Evolutionary conservation across 2,888 invertebrate genomes (phyloP).

Genomic region (Lypha dubia): DNA sequence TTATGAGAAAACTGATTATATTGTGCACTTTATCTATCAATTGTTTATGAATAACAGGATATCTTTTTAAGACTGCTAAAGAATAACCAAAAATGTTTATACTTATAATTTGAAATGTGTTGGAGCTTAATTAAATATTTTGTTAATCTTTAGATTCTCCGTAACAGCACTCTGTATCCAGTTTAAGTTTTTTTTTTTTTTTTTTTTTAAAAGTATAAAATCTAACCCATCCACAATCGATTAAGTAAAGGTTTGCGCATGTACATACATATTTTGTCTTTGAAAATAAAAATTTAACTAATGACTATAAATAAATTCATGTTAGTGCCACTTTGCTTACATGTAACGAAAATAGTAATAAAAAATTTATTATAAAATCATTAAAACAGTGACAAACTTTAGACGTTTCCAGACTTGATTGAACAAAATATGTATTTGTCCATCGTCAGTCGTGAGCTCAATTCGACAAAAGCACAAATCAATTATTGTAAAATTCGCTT

Average conservation of each 20-base stretch:
- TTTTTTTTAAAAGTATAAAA: too few relatives aligned
- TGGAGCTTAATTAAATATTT: too few relatives aligned
- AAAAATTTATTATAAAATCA: slow-evolving; percentile 6
- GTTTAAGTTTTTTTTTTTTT: too few relatives aligned
- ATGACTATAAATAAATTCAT: slow-evolving; percentile 9
- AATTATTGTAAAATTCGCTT: slow-evolving; percentile 1
- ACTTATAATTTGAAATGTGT: too few relatives aligned
- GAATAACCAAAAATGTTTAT: too few relatives aligned
- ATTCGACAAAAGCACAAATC: slow-evolving; percentile 4
- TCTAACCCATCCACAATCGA: neutral
- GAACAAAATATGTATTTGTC: neutral
- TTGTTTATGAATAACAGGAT: too few relatives aligned
- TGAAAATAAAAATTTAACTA: neutral
- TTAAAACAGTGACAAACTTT: slow-evolving; percentile 15
- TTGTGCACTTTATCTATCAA: too few relatives aligned
- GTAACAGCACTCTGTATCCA: too few relatives aligned
- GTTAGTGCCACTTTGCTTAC: slow-evolving; percentile 4
- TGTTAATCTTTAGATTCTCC: too few relatives aligned
- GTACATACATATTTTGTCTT: slow-evolving; percentile 4
- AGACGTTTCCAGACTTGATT: slow-evolving; percentile 1
- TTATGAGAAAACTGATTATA: too few relatives aligned
- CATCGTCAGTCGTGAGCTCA: slow-evolving; percentile 8
- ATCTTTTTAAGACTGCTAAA: too few relatives aligned
- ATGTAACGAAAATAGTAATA: neutral
- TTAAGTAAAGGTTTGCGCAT: neutral